Conservation (phyloP, 1,140 invertebrate genomes). For the Orius laevigatus region DNA sequence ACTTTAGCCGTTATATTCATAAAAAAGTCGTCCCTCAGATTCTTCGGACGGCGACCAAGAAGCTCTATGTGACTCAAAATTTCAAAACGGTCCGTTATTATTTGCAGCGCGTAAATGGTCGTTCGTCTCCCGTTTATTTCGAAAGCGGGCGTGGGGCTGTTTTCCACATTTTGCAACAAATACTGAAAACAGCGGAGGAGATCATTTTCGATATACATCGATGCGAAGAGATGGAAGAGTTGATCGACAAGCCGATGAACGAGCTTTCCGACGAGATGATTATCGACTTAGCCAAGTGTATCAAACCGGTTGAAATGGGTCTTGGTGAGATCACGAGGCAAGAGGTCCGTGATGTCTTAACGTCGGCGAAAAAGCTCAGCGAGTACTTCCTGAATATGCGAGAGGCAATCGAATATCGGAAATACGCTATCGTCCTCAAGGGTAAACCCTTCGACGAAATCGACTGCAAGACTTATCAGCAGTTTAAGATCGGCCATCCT, state of each 20-base stretch:
- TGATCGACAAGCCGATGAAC: background rate
- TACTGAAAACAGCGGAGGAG: background rate
- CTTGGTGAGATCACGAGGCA: conserved; percentile 1
- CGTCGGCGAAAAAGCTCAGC: background rate
- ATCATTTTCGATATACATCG: background rate
- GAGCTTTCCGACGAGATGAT: conserved; percentile 2
- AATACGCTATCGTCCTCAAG: no score
- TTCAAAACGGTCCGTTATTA: background rate
- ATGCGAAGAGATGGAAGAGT: background rate
- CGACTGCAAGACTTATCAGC: no score
- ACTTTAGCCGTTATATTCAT: background rate
- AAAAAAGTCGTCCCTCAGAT: conserved; percentile 1
- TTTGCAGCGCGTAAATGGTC: no score
- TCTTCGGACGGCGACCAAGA: background rate
- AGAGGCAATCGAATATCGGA: background rate
- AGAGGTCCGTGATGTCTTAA: background rate
- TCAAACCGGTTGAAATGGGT: background rate
- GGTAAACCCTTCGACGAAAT: no score
- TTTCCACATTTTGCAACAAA: background rate
- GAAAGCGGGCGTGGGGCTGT: background rate
- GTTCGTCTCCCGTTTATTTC: conserved; percentile 1
- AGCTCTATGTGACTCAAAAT: background rate
- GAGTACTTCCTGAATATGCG: background rate
- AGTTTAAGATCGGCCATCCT: no score
- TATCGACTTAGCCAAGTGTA: background rate